Base-by-base conservation (phyloP, 2,113 vertebrate genomes). In the Hystrix brachyura region DNA sequence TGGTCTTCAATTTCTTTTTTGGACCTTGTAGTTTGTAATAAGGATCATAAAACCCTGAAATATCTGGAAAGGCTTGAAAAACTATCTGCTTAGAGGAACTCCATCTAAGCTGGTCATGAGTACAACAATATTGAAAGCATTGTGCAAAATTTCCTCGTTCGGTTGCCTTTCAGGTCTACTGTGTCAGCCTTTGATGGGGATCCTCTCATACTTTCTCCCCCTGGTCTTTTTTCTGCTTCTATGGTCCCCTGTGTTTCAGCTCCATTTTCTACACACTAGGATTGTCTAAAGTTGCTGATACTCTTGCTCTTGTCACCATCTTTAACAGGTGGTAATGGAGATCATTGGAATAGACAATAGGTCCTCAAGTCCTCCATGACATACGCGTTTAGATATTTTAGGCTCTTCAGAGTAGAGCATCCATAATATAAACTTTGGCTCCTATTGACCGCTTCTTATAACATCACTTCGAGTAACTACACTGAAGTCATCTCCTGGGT, bases 1-100 rank as follows among this genome's bases (percentile, higher is more conserved):
- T 84, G 53, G 57, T 48, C 23, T 97, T 95, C 48, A 84, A 18
- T 94, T 96, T 96, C 59, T 87, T 78, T 55, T 90, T 38, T 85
- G 27, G 5, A 80, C 1, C 23, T 92, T 84, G 18, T 51, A 51
- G 34, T 19, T 91, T 87, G 51, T 55, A 71, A 4, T 57, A 97
- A 89, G 43, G 34, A 93, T 76, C 57, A 60, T 46, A 17, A 46
- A 88, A 94, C 32, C 12, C 19, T 34, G 32, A 38, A 87, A 48
- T 82, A 85, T 79, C 46, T 90, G n/a, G 23, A 82, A 86, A 32
- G 51, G 1, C 38, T 71, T 69, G 32, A 95, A 74, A 81, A 89
- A 60, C 1, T 64, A 5, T 76, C 13, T 65, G 8, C 67, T 53
- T 90, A 51, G 79, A 95, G 87, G 57, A 64, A 25, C 57, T 67